Evolutionary conservation across 2,888 invertebrate species (phyloP).

Genomic region (Crossocerus cetratus): DNA sequence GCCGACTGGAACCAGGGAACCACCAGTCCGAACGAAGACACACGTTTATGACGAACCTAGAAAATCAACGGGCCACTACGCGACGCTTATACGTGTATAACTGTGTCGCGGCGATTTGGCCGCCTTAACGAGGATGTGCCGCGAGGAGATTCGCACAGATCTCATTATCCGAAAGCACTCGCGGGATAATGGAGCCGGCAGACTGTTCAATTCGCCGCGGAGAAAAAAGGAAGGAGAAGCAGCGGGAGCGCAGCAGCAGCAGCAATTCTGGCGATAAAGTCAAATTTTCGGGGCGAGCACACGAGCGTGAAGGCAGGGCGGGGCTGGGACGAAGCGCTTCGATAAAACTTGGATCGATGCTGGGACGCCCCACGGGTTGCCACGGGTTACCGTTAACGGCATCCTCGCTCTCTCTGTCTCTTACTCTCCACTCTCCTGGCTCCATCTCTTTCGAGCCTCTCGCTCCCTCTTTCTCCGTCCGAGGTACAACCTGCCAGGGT

Average conservation of each 20-base stretch:
- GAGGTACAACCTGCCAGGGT: slow-evolving; percentile 31
- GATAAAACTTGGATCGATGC: slow-evolving; percentile 77
- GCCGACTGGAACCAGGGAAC: neutral
- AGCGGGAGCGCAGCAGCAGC: too few species aligned
- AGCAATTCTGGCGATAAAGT: slow-evolving; percentile 46
- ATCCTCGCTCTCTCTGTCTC: slow-evolving; percentile 60
- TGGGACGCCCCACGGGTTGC: slow-evolving; percentile 74
- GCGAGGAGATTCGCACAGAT: neutral
- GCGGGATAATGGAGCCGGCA: neutral
- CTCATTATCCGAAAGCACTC: neutral
- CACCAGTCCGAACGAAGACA: neutral
- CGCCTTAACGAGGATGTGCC: too few species aligned
- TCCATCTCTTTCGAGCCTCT: too few species aligned
- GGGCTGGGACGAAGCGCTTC: slow-evolving; percentile 68
- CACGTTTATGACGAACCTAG: neutral
- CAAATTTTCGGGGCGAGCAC: slow-evolving; percentile 48
- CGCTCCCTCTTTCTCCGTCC: too few species aligned
- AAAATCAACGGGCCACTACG: neutral
- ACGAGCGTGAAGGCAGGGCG: slow-evolving; percentile 64
- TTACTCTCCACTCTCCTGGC: neutral
- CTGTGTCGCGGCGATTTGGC: too few species aligned
- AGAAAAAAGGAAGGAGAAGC: neutral
- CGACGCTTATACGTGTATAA: too few species aligned
- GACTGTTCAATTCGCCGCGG: neutral
- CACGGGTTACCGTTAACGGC: slow-evolving; percentile 76